Evolutionary conservation across 2,113 vertebrate genomes (phyloP).

Genomic region (Oncorhynchus gorbuscha): DNA sequence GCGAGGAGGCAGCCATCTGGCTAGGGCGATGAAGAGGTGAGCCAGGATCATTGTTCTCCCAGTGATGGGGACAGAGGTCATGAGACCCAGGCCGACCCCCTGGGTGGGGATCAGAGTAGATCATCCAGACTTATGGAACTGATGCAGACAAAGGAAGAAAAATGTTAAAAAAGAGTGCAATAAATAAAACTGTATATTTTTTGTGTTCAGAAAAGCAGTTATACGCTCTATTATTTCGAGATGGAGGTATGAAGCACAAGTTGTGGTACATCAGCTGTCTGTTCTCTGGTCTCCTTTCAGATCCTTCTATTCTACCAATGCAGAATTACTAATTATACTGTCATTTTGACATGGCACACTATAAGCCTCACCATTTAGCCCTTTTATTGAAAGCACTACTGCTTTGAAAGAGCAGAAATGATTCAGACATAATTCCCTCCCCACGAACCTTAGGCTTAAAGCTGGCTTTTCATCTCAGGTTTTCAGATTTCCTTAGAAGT

Average conservation of each 20-base stretch:
- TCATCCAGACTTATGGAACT: conserved; percentile 36
- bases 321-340: conserved; percentile 57
- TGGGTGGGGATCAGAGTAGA: conserved; percentile 37
- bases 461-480: conserved; percentile 37
- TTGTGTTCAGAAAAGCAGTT: conserved; percentile 30
- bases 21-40: conserved; percentile 62
- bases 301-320: conserved; percentile 14
- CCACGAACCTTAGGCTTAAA: conserved; percentile 21
- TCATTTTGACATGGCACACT: conserved; percentile 50
- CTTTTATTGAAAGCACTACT: conserved; percentile 49
- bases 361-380: conserved; percentile 51
- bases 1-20: conserved; percentile 73
- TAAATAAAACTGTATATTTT: conserved; percentile 30
- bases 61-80: conserved; percentile 58
- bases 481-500: neutral
- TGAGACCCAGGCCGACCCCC: conserved; percentile 48
- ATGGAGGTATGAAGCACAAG: conserved; percentile 22
- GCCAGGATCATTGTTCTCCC: conserved; percentile 71
- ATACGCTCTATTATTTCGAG: conserved; percentile 44
- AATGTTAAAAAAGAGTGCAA: conserved; percentile 33
- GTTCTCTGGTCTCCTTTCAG: conserved; percentile 16
- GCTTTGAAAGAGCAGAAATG: conserved; percentile 25
- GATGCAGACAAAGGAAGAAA: conserved; percentile 35
- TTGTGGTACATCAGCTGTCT: conserved; percentile 24
- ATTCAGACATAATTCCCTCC: conserved; percentile 52